Conservation (phyloP, 2,888 invertebrate species). For the Agrochola macilenta region DNA sequence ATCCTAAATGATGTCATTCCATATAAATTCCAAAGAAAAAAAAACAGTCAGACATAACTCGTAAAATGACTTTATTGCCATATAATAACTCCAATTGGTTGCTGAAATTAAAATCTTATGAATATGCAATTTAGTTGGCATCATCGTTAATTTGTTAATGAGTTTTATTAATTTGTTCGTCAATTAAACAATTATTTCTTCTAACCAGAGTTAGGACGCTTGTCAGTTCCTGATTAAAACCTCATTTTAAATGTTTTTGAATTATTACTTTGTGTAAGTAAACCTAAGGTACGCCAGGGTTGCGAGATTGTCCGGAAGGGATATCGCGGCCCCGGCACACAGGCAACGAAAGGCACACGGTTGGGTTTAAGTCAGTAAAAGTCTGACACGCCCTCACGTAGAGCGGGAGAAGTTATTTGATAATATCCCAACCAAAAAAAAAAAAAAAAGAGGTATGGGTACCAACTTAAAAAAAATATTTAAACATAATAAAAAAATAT, state of each 20-base stretch:
- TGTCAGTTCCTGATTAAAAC: conserved; percentile 53
- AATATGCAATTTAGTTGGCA: conserved; percentile 51
- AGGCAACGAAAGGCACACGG: too few species aligned
- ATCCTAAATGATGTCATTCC: conserved; percentile 37
- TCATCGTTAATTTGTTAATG: conserved; percentile 51
- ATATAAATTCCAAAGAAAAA: conserved; percentile 23
- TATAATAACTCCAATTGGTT: conserved; percentile 53
- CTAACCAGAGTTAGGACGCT: conserved; percentile 11
- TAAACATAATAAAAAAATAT: too few species aligned
- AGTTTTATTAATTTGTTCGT: conserved; percentile 48
- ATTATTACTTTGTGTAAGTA: neutral
- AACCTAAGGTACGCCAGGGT: too few species aligned
- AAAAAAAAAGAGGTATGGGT: too few species aligned
- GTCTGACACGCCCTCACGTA: too few species aligned
- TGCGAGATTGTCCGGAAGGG: too few species aligned
- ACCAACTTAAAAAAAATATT: accelerated
- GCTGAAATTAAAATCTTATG: conserved; percentile 48
- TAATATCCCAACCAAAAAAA: too few species aligned
- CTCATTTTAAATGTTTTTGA: conserved; percentile 29
- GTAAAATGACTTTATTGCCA: conserved; percentile 52
- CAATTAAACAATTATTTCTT: conserved; percentile 60
- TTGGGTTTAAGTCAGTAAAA: too few species aligned
- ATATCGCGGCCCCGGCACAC: too few species aligned
- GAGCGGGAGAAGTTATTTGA: too few species aligned
- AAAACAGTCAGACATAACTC: conserved; percentile 27